Percentiles rank a stretch among this genome's conserved stretches.
phyloP scores from a whole-genome alignment of 2,888 invertebrate genomes.

The Bhutanitis thaidina region DNA sequence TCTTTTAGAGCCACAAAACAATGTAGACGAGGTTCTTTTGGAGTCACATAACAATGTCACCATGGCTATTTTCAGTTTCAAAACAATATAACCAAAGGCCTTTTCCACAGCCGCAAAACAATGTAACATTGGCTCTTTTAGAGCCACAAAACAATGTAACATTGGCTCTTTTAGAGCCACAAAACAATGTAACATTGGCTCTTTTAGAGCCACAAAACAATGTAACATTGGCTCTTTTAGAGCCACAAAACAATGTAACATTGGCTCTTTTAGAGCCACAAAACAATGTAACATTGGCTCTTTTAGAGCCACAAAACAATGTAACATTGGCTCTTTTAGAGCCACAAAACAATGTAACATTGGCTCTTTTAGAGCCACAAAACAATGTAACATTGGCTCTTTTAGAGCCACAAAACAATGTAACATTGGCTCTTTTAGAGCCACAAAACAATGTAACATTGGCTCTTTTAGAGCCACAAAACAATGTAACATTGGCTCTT shows the following conservation, averaged over 20 bases:
- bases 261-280: slow-evolving; percentile 4
- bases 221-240: slow-evolving; percentile 21
- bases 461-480: not conserved
- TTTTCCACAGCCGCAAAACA: too few species aligned
- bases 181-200: not conserved
- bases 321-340: slow-evolving; percentile 14
- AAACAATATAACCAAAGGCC: not conserved
- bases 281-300: slow-evolving; percentile 10
- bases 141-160: too few species aligned
- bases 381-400: slow-evolving; percentile 14
- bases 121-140: too few species aligned
- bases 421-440: slow-evolving; percentile 1
- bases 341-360: slow-evolving; percentile 7
- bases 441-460: not conserved
- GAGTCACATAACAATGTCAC: not conserved
- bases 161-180: too few species aligned
- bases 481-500: not conserved
- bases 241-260: slow-evolving; percentile 11
- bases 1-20: not conserved
- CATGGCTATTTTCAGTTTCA: not conserved
- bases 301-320: slow-evolving; percentile 20
- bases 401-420: slow-evolving; percentile 10
- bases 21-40: not conserved
- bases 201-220: slow-evolving; percentile 4
- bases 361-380: slow-evolving; percentile 22